phyloP scores from a whole-genome alignment of 2,113 vertebrate genomes.

The Rostratula benghalensis region DNA sequence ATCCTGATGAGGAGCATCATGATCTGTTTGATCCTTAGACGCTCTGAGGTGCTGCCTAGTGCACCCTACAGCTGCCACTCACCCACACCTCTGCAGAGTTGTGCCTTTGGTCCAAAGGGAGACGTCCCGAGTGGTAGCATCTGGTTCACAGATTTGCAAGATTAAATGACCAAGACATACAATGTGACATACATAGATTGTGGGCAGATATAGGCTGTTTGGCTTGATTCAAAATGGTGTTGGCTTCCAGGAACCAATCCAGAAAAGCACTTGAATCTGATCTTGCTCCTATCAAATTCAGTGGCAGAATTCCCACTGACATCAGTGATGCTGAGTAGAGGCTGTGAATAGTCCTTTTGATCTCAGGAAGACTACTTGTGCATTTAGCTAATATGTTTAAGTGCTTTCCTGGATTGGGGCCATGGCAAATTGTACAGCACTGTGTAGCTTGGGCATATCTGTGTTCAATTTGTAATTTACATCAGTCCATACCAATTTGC shows the following conservation, averaged over 20 bases:
- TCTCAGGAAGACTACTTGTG: not conserved
- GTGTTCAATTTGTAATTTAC: not conserved
- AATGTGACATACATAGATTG: not conserved
- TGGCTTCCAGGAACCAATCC: not conserved
- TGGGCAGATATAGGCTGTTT: not conserved
- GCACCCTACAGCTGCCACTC: not conserved
- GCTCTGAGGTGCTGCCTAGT: not conserved
- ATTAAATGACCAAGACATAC: not conserved
- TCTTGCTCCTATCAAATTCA: slow-evolving; percentile 5
- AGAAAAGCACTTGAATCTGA: slow-evolving; percentile 19
- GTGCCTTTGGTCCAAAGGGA: not conserved
- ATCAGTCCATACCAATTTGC: not conserved
- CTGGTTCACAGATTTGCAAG: not conserved
- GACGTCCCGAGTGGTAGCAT: not conserved
- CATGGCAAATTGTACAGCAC: not conserved
- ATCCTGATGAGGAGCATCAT: rapidly evolving
- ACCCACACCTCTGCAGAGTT: not conserved
- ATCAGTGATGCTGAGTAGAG: not conserved
- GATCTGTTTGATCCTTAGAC: not conserved
- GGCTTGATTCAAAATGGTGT: not conserved
- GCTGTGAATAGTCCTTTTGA: slow-evolving; percentile 8
- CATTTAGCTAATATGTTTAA: slow-evolving; percentile 17
- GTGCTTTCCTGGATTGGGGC: slow-evolving; percentile 22
- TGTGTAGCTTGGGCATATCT: not conserved
- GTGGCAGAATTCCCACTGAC: slow-evolving; percentile 1